Percentiles rank a stretch among this genome's conserved stretches.
Conservation (phyloP, 64 coral and sea anemone genomes). For the Pocillopora verrucosa region DNA sequence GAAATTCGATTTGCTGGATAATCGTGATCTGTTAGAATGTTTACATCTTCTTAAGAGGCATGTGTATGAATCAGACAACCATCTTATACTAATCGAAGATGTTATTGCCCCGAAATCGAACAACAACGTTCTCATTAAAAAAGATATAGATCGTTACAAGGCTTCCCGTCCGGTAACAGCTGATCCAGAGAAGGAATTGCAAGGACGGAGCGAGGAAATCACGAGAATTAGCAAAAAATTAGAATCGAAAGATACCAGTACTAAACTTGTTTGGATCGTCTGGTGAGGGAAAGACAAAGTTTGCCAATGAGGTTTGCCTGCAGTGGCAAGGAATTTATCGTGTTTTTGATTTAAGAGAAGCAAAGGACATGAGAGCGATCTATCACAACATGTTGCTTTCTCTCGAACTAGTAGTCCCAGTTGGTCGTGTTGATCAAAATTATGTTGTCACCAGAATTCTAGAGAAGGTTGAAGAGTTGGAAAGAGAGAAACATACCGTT, state of each 20-base stretch:
- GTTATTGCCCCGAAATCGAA: neutral
- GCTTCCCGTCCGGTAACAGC: neutral
- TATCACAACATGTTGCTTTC: neutral
- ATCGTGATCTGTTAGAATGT: neutral
- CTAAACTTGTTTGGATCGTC: conserved; percentile 7
- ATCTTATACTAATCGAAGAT: neutral
- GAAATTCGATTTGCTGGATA: too few relatives aligned
- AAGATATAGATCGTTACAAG: neutral
- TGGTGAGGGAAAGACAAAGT: conserved; percentile 13
- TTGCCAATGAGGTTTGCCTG: too few relatives aligned
- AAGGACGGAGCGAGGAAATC: neutral
- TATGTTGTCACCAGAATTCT: neutral
- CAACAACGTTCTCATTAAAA: neutral
- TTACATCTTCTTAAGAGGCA: neutral
- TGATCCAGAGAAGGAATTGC: neutral
- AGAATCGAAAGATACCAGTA: neutral
- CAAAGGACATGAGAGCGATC: neutral
- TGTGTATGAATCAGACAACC: neutral
- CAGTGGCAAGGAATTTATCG: too few relatives aligned
- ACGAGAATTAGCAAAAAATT: conserved; percentile 2
- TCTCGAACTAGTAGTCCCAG: neutral
- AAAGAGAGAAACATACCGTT: too few relatives aligned
- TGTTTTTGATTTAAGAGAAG: too few relatives aligned
- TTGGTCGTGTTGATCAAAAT: neutral
- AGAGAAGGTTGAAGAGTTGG: too few relatives aligned